Percentiles rank a stretch among this genome's conserved stretches.
Evolutionary conservation across 2,797 vertebrate genomes (phyloP).

Genomic region (Semotilus atromaculatus): DNA sequence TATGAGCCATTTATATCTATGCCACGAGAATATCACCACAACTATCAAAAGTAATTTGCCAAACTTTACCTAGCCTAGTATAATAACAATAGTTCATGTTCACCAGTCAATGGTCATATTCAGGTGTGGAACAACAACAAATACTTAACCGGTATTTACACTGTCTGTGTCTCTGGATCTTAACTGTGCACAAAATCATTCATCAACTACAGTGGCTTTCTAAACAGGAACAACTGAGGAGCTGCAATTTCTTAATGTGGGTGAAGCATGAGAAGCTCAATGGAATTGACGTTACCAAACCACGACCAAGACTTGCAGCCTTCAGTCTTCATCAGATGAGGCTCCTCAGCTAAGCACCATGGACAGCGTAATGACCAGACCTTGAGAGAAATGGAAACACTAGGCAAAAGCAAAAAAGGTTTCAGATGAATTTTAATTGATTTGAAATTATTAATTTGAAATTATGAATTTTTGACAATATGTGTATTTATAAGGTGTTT

Average conservation of each 20-base stretch:
- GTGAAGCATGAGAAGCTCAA: background rate
- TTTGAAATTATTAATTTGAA: background rate
- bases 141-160: background rate
- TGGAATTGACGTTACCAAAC: background rate
- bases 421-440: background rate
- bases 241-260: background rate
- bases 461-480: background rate
- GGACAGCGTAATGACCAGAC: slow-evolving; percentile 15
- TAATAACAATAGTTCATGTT: background rate
- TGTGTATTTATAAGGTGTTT: background rate
- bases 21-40: background rate
- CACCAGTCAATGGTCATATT: background rate
- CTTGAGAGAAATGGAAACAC: background rate
- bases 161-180: background rate
- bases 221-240: background rate
- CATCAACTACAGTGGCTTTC: background rate
- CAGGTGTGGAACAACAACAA: background rate
- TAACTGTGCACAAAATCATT: background rate
- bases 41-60: background rate
- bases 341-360: slow-evolving; percentile 13
- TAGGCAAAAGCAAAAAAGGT: background rate
- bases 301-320: background rate
- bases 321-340: background rate
- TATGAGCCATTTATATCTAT: background rate
- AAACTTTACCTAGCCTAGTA: background rate